These are phyloP conservation scores for Neodontobutis hainanensis DNA, from an alignment of 2,113 vertebrate species.

Conservation along the genomic window DNA sequence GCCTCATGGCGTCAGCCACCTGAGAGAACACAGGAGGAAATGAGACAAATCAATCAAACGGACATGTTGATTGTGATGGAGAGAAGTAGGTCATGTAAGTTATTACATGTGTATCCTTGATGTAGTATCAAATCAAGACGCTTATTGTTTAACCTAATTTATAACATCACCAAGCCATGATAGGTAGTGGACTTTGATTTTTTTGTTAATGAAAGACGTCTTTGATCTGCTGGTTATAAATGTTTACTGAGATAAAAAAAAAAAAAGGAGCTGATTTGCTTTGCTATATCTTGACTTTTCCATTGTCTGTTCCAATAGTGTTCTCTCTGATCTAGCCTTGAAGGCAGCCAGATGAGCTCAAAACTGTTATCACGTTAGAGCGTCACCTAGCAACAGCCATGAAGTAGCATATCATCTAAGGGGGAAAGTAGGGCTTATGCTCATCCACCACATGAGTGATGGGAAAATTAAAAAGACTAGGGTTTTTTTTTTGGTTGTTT, in stretches of 20 bases:
- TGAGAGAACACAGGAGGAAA: conserved; percentile 51
- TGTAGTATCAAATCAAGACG: neutral
- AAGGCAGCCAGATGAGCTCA: conserved; percentile 22
- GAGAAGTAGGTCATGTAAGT: neutral
- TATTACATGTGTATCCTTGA: neutral
- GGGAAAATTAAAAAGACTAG: conserved; percentile 6
- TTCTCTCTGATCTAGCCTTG: neutral
- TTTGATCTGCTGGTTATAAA: neutral
- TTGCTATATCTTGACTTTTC: conserved; percentile 8
- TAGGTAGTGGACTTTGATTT: neutral
- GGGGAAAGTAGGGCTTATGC: neutral
- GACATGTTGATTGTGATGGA: neutral
- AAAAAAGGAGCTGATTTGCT: neutral
- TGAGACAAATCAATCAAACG: neutral
- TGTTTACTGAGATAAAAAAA: neutral
- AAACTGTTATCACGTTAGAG: conserved; percentile 30
- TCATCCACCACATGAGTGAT: conserved; percentile 1
- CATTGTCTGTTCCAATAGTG: conserved; percentile 3
- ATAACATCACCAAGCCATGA: neutral
- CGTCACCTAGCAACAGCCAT: conserved; percentile 63
- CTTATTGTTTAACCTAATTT: neutral
- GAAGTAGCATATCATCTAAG: conserved; percentile 25
- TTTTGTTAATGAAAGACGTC: neutral
- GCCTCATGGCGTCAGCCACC: conserved; percentile 90
- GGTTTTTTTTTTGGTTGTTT: neutral